These are phyloP conservation scores for Lepus townsendii DNA, from an alignment of 2,797 vertebrate species.

Conservation along the genomic window DNA sequence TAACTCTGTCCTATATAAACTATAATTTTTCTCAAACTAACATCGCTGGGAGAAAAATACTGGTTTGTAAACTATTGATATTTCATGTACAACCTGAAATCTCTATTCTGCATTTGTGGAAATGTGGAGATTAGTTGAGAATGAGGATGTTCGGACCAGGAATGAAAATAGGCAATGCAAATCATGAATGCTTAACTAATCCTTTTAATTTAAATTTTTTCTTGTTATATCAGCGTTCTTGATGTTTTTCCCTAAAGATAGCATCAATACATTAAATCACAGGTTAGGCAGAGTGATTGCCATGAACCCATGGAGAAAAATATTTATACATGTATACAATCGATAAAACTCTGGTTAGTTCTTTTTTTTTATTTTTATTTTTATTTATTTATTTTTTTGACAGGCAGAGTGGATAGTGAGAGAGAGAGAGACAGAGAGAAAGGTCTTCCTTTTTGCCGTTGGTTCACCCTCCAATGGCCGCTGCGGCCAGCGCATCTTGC, in stretches of 20 bases:
- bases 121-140: conserved; percentile 68
- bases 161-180: conserved; percentile 69
- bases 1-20: background rate
- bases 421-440: too few relatives aligned
- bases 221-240: conserved; percentile 77
- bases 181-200: conserved; percentile 68
- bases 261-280: conserved; percentile 64
- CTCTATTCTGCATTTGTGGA: conserved; percentile 55
- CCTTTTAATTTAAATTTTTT: conserved; percentile 73
- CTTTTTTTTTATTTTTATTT: too few relatives aligned
- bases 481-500: too few relatives aligned
- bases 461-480: too few relatives aligned
- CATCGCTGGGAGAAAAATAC: background rate
- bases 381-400: too few relatives aligned
- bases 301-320: background rate
- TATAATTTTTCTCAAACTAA: conserved; percentile 47
- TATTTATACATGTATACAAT: background rate
- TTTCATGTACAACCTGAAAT: conserved; percentile 34
- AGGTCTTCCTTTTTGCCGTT: too few relatives aligned
- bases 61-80: conserved; percentile 9
- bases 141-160: conserved; percentile 65
- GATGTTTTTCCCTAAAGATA: conserved; percentile 65
- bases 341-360: background rate
- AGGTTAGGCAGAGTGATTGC: conserved; percentile 55
- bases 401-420: too few relatives aligned